phyloP scores from a whole-genome alignment of 2,113 vertebrate genomes.

The Phaethornis superciliosus region DNA sequence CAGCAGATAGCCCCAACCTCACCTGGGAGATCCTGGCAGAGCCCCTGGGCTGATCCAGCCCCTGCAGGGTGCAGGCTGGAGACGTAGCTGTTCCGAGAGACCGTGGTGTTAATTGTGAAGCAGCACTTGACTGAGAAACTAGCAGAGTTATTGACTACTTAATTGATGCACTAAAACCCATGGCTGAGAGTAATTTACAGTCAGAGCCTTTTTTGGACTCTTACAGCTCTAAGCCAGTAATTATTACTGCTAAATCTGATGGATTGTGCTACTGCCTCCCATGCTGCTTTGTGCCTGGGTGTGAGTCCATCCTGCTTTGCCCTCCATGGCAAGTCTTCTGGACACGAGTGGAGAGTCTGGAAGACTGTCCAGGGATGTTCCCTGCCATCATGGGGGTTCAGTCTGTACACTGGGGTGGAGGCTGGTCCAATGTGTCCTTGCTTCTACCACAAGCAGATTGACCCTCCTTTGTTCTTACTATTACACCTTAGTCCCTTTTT shows the following conservation, averaged over 20 bases:
- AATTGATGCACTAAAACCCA: not conserved
- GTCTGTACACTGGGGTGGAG: not conserved
- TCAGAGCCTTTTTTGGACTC: not conserved
- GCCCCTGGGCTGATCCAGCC: not conserved
- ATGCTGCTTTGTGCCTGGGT: not conserved
- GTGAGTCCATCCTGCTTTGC: rapidly evolving
- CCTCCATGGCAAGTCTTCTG: not conserved
- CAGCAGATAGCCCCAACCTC: not conserved
- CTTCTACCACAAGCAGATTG: not conserved
- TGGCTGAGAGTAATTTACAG: not conserved
- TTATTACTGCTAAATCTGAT: not conserved
- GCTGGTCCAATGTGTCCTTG: not conserved
- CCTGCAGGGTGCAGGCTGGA: not conserved
- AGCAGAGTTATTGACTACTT: not conserved
- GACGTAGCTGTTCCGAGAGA: rapidly evolving
- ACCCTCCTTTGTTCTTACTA: not conserved
- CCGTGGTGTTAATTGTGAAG: not conserved
- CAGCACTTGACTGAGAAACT: not conserved
- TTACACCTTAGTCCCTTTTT: not conserved
- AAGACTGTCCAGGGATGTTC: not conserved
- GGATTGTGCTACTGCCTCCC: not conserved
- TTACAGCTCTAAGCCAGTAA: not conserved
- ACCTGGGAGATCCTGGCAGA: not conserved
- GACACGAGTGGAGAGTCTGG: not conserved
- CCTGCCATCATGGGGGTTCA: not conserved